Conservation (phyloP, 2,888 invertebrate genomes). For the Pteria penguin region DNA sequence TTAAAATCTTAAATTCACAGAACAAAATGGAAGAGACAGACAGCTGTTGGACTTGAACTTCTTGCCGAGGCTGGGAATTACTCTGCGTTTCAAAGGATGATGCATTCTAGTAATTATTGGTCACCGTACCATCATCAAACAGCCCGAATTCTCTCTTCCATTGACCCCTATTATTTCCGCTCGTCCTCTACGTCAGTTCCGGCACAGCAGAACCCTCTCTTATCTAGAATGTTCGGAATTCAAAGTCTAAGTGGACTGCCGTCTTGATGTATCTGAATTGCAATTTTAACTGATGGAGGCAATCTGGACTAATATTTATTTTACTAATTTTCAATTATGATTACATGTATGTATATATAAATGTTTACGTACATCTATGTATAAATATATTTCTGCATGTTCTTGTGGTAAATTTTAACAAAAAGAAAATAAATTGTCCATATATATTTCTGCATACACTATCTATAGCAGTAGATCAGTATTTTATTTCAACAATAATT, state of each 20-base stretch:
- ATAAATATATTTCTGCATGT: background rate
- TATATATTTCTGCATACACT: no score
- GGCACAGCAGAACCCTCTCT: conserved; percentile 33
- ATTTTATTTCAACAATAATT: no score
- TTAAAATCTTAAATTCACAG: conserved; percentile 83
- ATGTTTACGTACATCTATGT: background rate
- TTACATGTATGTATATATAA: no score
- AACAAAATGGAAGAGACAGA: conserved; percentile 99
- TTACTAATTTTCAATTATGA: no score
- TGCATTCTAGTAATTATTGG: conserved; percentile 80
- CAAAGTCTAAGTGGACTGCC: conserved; percentile 8
- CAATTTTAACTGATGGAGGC: no score
- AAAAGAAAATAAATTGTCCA: no score
- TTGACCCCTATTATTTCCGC: conserved; percentile 59
- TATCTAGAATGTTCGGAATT: conserved; percentile 26
- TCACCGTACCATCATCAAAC: conserved; percentile 68
- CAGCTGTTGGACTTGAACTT: conserved; percentile 96
- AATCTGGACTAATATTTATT: no score
- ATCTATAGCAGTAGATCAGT: no score
- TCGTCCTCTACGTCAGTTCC: conserved; percentile 25
- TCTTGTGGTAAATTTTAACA: background rate
- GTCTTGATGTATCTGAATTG: conserved; percentile 6
- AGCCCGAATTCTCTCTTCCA: conserved; percentile 44
- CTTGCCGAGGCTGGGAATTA: conserved; percentile 98
- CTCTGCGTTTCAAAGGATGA: conserved; percentile 95